These are phyloP conservation scores for Cephus sareptanus DNA, from an alignment of 2,888 invertebrate genomes.

Conservation along the genomic window DNA sequence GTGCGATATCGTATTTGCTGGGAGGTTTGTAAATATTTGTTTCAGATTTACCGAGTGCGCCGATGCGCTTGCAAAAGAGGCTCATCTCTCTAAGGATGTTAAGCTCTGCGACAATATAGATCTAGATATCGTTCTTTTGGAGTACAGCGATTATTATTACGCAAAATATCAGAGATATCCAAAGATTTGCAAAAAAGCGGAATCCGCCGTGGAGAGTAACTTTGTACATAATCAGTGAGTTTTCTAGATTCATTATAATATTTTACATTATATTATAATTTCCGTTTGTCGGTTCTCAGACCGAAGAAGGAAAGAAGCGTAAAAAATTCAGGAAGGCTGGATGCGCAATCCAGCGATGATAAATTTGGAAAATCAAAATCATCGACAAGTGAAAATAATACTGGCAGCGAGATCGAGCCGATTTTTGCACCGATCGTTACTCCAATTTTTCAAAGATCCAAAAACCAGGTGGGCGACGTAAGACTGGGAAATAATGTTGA, in stretches of 20 bases:
- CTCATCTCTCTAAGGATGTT: slow-evolving; percentile 76
- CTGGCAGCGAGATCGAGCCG: slow-evolving; percentile 21
- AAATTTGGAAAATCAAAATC: slow-evolving; percentile 45
- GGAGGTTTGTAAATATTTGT: slow-evolving; percentile 13
- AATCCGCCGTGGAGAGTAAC: slow-evolving; percentile 31
- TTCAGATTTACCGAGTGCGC: slow-evolving; percentile 72
- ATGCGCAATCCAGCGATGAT: slow-evolving; percentile 19
- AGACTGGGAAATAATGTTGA: slow-evolving; percentile 12
- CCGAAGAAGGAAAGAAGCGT: slow-evolving; percentile 20
- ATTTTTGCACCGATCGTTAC: slow-evolving; percentile 45
- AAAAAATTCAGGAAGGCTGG: slow-evolving; percentile 27
- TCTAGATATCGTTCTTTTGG: slow-evolving; percentile 86
- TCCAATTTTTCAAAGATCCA: slow-evolving; percentile 37
- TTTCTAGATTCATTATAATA: background rate
- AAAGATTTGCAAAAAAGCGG: slow-evolving; percentile 76
- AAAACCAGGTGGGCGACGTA: no score
- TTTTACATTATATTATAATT: background rate
- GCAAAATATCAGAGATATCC: slow-evolving; percentile 89
- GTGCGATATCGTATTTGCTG: no score
- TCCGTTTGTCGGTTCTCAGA: background rate
- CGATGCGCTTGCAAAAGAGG: slow-evolving; percentile 77
- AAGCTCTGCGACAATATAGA: slow-evolving; percentile 93
- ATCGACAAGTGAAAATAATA: slow-evolving; percentile 17
- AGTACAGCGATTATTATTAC: slow-evolving; percentile 88
- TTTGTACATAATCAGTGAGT: slow-evolving; percentile 27